Evolutionary conservation across 2,888 invertebrate genomes (phyloP).

Genomic region (Cryptocheilus praepositus): DNA sequence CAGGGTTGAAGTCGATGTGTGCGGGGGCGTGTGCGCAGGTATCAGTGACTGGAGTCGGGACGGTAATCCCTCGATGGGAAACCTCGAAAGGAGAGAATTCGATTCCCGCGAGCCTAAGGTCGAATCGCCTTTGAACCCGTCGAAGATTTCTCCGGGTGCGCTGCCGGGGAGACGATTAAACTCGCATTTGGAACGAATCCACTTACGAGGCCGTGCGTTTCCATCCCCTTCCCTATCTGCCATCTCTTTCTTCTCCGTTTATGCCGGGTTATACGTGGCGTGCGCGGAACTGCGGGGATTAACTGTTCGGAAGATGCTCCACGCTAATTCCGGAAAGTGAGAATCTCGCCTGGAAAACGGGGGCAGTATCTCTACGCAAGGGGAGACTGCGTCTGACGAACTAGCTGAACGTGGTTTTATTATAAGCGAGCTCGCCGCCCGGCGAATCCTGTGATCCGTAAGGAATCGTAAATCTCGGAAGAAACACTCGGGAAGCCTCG

Average conservation of each 20-base stretch:
- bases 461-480: not conserved
- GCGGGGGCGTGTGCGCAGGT: not conserved
- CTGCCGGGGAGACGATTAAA: constrained; percentile 28
- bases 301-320: constrained; percentile 35
- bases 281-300: constrained; percentile 21
- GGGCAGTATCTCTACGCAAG: too few relatives aligned
- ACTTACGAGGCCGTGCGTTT: constrained; percentile 24
- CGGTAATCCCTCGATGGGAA: too few relatives aligned
- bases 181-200: constrained; percentile 35
- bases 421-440: too few relatives aligned
- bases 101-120: constrained; percentile 1
- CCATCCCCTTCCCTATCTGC: too few relatives aligned
- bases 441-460: too few relatives aligned
- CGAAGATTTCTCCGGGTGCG: constrained; percentile 1
- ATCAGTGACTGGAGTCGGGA: too few relatives aligned
- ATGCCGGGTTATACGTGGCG: too few relatives aligned
- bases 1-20: not conserved
- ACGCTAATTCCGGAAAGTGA: constrained; percentile 46
- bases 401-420: too few relatives aligned
- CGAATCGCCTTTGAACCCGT: constrained; percentile 15
- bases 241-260: too few relatives aligned
- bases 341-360: constrained; percentile 28
- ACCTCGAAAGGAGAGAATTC: not conserved
- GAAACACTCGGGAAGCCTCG: not conserved
- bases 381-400: too few relatives aligned